A percentile compares a stretch with the other conserved stretches of the same genome.
Conservation (phyloP, 1,140 invertebrate species). For the Trachelipus rathkii region DNA sequence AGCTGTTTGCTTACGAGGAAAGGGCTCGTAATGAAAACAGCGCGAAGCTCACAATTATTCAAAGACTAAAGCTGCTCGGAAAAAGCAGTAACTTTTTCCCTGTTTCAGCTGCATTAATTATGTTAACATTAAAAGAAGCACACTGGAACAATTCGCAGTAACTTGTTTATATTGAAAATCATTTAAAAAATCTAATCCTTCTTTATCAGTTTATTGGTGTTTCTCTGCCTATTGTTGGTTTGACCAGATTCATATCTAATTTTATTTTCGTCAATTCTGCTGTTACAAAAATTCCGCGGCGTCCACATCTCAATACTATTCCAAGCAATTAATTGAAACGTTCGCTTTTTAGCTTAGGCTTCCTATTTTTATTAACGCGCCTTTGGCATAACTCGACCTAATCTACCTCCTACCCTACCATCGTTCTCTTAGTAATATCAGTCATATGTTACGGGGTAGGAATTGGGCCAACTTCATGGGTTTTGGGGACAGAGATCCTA, state of each 20-base stretch:
- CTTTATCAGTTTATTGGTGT: not conserved
- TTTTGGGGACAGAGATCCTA: conserved; percentile 26
- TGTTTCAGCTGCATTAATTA: conserved; percentile 3
- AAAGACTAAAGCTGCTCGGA: not conserved
- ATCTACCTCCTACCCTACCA: conserved; percentile 20
- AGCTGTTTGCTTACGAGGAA: conserved; percentile 20
- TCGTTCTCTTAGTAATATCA: conserved; percentile 24
- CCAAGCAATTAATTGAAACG: conserved; percentile 11
- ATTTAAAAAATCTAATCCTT: not conserved
- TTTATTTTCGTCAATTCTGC: not conserved
- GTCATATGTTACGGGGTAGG: conserved; percentile 28
- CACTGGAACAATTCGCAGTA: conserved; percentile 31
- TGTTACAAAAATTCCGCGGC: conserved; percentile 19
- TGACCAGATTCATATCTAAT: conserved; percentile 22
- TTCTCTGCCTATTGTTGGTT: conserved; percentile 25
- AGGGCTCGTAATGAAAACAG: not conserved
- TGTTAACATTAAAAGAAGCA: conserved; percentile 31
- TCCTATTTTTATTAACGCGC: conserved; percentile 19
- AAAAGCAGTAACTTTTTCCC: conserved; percentile 21
- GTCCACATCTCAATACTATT: not conserved
- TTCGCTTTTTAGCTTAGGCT: conserved; percentile 16
- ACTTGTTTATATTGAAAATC: not conserved
- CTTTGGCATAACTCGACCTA: not conserved
- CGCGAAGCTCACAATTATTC: not conserved
- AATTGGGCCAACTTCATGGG: conserved; percentile 24